Evolutionary conservation across 2,113 vertebrate species (phyloP), one percentile per base, ranked within the genome.

Genomic region (Cynoglossus semilaevis): DNA sequence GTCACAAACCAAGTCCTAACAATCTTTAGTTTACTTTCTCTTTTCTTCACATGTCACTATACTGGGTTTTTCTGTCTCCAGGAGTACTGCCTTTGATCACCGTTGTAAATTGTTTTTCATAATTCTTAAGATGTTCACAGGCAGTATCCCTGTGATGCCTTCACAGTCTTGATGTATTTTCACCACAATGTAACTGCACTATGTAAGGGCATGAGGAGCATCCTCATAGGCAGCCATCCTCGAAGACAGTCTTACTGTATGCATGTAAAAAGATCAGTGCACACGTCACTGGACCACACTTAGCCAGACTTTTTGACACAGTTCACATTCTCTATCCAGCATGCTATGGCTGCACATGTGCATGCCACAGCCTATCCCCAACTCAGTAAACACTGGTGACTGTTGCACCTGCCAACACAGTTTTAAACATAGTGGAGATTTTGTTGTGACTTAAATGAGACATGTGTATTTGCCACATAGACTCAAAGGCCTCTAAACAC

Each of bases 11-110:
- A 63, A 36, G 35, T 9, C 18, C 44, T 36, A 48, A 64, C 50
- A 50, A 13, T 49, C 42, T 50, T 41, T 47, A 15, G 59, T 57
- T 76, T 67, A 41, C 52, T 74, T 74, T 68, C 73, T 76, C 55
- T 80, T 67, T 43, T 82, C 64, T 72, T 85, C 84, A 91, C 84
- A 88, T 90, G 92, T 87, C 90, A 92, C 91, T 91, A 84, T 89
- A 90, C 60, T 69, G 66, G 73, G 70, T 67, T 58, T 76, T 69
- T 74, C 54, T 47, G 79, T 82, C 74, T 89, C 77, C 66, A 13
- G 77, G 76, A 17, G 54, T 81, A 80, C 64, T 68, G 60, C 67
- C 83, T 77, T 68, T 76, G 83, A 76, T 52, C 66, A 67, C 70
- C 56, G 38, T 68, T 18, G 10, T 29, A 29, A 4, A 55, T 41